phyloP scores from a whole-genome alignment of 2,888 invertebrate species.

The Eulithis prunata region DNA sequence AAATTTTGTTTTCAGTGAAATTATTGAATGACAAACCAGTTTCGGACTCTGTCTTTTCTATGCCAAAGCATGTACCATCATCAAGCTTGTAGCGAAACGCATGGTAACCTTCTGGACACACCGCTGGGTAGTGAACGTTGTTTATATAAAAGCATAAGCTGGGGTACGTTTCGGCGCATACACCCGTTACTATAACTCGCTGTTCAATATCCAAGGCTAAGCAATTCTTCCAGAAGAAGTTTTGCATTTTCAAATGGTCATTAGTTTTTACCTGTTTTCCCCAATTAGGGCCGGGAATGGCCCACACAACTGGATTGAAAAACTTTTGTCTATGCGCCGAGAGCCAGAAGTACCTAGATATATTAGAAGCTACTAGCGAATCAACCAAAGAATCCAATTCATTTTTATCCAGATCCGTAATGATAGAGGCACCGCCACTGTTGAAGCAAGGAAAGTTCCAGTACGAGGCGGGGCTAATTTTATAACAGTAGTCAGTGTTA shows the following conservation, averaged over 20 bases:
- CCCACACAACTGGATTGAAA: conserved; percentile 75
- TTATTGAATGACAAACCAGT: conserved; percentile 57
- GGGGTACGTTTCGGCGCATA: conserved; percentile 62
- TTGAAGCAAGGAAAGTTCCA: conserved; percentile 73
- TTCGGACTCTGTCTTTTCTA: conserved; percentile 54
- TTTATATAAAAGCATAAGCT: conserved; percentile 73
- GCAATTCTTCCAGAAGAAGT: conserved; percentile 62
- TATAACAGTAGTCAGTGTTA: conserved; percentile 66
- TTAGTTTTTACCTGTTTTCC: conserved; percentile 53
- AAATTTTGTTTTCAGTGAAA: conserved; percentile 54
- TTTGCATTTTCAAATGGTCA: conserved; percentile 46
- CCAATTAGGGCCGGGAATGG: conserved; percentile 78
- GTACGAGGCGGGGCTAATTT: conserved; percentile 52
- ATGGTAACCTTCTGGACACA: conserved; percentile 70
- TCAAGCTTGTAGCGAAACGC: conserved; percentile 66
- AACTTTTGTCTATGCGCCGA: conserved; percentile 72
- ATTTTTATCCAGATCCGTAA: conserved; percentile 62
- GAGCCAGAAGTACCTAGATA: conserved; percentile 74
- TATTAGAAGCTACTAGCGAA: conserved; percentile 55
- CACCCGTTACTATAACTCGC: conserved; percentile 56
- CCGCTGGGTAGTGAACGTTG: conserved; percentile 62
- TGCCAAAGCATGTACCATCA: conserved; percentile 68
- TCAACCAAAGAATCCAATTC: conserved; percentile 60
- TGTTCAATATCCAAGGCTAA: conserved; percentile 62
- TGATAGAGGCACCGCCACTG: conserved; percentile 69